Evolutionary conservation across 1,140 invertebrate genomes (phyloP), one percentile per base, ranked within the genome.

Genomic region (Hyphantria cunea): DNA sequence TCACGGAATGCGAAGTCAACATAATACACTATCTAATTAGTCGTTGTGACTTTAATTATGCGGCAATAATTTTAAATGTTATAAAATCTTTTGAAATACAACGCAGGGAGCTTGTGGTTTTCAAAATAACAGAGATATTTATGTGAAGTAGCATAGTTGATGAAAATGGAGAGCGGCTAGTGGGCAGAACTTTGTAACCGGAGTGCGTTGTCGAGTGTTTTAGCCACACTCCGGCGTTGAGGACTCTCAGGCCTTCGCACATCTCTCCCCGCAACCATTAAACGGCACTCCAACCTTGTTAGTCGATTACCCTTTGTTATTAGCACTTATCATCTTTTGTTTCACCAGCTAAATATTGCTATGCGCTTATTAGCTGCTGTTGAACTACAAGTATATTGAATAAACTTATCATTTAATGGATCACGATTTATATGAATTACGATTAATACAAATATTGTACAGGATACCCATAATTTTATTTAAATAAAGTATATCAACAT

Each of bases 301-400:
- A 63, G 59, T 58, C 60, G 60, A 70, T 66, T 70, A 70, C 59
- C 52, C 45, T n/a, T n/a, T 17, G 50, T 66, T 66, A 66, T 54
- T 54, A 53, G 41, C 52, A 9, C 48, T 53, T 25, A 56, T 50
- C 42, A 41, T 17, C 33, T 49, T 41, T 44, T 51, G 60, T 53
- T 34, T n/a, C 34, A 49, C 12, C 17, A 5, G 17, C 17, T 5
- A 25, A 25, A 25, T 25, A 25, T 25, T 25, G 5, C 5, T 5
- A 25, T 25, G 17, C 17, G 17, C 17, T 25, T 3, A 25, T 25
- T 25, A 25, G 5, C 17, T 25, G 17, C 17, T 25, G 5, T 25
- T 25, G 5, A 3, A 25, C 17, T 25, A 3, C 17, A n/a, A n/a
- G n/a, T n/a, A n/a, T n/a, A n/a, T 25, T 25, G 17, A 25, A 5